Evolutionary conservation across 2,113 vertebrate species (phyloP), one percentile per base, ranked within the genome.

Genomic region (Rhabdomys dilectus): DNA sequence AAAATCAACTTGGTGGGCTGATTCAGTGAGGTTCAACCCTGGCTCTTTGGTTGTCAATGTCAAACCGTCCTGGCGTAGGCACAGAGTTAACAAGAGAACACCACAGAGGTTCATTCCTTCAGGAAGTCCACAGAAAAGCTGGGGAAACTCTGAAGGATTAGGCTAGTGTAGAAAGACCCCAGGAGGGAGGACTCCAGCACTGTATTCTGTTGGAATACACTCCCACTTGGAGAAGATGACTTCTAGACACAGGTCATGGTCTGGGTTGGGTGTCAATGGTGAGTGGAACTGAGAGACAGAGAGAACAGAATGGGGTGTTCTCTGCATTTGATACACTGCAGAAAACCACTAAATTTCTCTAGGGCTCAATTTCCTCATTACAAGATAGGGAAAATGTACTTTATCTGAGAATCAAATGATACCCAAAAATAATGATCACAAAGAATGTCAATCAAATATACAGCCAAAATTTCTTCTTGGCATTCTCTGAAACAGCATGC

Each of bases 401-500:
- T 93, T 34, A 58, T 22, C 7, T 62, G 12, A 76, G 56, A 87
- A 58, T 66, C 42, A 16, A 75, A 72, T 34, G 26, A 64, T 31
- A 42, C 78, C 34, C 11, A 13, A 56, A 94, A 82, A 70, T 72
- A 73, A 78, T 17, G 21, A 8, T 29, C 26, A 58, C 29, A 86
- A 68, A 29, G 64, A 42, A 29, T 73, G 76, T 19, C 24, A 31
- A 64, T 42, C 3, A 45, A 51, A 53, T 10, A 13, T 0, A 53
- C 15, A 34, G 82, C 13, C 53, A 8, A 1, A 26, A 1, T 91
- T 94, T 42, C 84, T 51, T 78, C 62, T 29, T 42, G 42, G n/a
- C 4, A 3, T n/a, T 2, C 17, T 56, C 48, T 1, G 34, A 17
- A 85, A 21, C 2, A 12, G 8, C n/a, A 7, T 0, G 0, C 0